Conservation (phyloP, 2,113 vertebrate species). For the Cynoglossus semilaevis region DNA sequence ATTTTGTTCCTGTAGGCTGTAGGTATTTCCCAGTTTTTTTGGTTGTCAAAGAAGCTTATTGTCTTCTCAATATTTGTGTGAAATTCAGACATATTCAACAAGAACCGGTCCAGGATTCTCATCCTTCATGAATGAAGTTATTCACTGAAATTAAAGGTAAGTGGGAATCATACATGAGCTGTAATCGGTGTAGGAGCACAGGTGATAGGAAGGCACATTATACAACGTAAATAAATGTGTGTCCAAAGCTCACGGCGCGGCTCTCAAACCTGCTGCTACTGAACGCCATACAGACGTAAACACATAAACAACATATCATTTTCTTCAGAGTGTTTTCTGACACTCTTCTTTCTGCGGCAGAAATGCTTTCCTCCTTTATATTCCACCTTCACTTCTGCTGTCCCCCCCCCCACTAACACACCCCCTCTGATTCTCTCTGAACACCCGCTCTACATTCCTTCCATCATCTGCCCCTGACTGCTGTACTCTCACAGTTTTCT, state of each 20-base stretch:
- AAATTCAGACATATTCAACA: no score
- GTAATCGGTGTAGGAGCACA: conserved; percentile 10
- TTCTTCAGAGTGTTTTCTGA: no score
- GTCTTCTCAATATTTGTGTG: no score
- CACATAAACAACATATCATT: not conserved
- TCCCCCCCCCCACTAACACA: conserved; percentile 11
- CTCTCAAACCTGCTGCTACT: conserved; percentile 44
- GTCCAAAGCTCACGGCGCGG: conserved; percentile 44
- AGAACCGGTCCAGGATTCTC: no score
- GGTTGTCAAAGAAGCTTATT: no score
- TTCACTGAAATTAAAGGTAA: not conserved
- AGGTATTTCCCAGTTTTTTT: no score
- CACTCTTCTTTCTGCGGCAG: not conserved
- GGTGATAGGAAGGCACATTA: conserved; percentile 12
- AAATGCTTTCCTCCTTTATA: no score
- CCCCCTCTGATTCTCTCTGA: conserved; percentile 13
- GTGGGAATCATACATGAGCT: conserved; percentile 16
- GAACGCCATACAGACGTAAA: conserved; percentile 23
- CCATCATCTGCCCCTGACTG: conserved; percentile 30
- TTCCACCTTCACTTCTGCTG: conserved; percentile 5
- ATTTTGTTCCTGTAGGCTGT: no score
- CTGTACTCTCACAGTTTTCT: conserved; percentile 43
- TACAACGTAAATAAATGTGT: conserved; percentile 3
- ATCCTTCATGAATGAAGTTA: no score
- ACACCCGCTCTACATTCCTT: conserved; percentile 26